Percentiles rank a stretch among this genome's conserved stretches.
Conservation (phyloP, 2,888 invertebrate genomes). For the Aethes cnicana region DNA sequence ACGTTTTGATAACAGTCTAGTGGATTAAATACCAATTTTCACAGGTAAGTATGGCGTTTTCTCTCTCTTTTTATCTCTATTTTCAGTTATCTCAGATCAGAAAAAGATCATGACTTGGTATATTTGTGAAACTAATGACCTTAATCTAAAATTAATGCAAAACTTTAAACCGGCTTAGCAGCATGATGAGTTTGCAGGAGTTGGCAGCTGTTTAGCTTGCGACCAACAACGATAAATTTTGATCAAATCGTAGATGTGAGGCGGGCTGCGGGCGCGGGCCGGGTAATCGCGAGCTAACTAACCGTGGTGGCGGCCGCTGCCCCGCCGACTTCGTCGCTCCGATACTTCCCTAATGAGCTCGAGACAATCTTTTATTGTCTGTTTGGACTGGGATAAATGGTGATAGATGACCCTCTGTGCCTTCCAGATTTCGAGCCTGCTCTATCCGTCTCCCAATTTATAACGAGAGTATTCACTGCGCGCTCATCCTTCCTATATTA, state of each 20-base stretch:
- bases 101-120: too few relatives aligned
- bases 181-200: slow-evolving; percentile 28
- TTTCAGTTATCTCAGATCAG: too few relatives aligned
- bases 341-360: slow-evolving; percentile 62
- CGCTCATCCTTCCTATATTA: slow-evolving; percentile 48
- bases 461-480: slow-evolving; percentile 46
- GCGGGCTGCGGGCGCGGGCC: slow-evolving; percentile 29
- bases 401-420: slow-evolving; percentile 67
- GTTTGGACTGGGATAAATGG: slow-evolving; percentile 72
- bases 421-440: slow-evolving; percentile 60
- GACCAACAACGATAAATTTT: slow-evolving; percentile 39
- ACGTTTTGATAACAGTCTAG: too few relatives aligned
- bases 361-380: slow-evolving; percentile 73
- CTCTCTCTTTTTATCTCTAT: too few relatives aligned
- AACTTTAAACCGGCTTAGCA: slow-evolving; percentile 17
- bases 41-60: too few relatives aligned
- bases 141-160: slow-evolving; percentile 20
- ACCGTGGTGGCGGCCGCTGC: slow-evolving; percentile 44
- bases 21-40: too few relatives aligned
- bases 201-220: slow-evolving; percentile 27
- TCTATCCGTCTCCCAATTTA: slow-evolving; percentile 63
- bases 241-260: slow-evolving; percentile 42
- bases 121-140: too few relatives aligned
- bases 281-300: slow-evolving; percentile 58
- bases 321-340: slow-evolving; percentile 42